Percentiles rank a stretch among this genome's conserved stretches.
Evolutionary conservation across 2,797 vertebrate genomes (phyloP).

Genomic region (Melanotaenia pygmaea): DNA sequence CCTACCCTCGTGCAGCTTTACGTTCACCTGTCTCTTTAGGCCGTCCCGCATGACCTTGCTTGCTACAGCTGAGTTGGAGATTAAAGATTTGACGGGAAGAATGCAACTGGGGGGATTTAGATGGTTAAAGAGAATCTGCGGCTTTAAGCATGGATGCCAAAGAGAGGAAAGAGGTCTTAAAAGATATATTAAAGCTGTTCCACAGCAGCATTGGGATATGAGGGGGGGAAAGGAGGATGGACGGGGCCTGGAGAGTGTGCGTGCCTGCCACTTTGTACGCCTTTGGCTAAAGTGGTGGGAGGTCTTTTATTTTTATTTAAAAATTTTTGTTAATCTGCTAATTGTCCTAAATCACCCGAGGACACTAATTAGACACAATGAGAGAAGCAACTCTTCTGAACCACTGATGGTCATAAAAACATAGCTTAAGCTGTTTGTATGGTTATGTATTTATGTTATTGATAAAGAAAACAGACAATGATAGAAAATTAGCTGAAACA

Average conservation of each 20-base stretch:
- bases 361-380: slow-evolving; percentile 64
- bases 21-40: slow-evolving; percentile 14
- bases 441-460: slow-evolving; percentile 8
- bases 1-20: slow-evolving; percentile 10
- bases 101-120: slow-evolving; percentile 57
- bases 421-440: background rate
- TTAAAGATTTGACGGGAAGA: slow-evolving; percentile 58
- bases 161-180: slow-evolving; percentile 59
- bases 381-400: slow-evolving; percentile 26
- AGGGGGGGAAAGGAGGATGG: background rate
- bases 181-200: slow-evolving; percentile 65
- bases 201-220: slow-evolving; percentile 35
- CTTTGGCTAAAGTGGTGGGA: slow-evolving; percentile 56
- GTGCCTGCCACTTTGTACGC: slow-evolving; percentile 35
- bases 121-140: slow-evolving; percentile 54
- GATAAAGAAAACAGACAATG: background rate
- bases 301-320: slow-evolving; percentile 58
- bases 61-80: slow-evolving; percentile 48
- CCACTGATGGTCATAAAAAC: background rate
- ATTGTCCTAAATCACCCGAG: slow-evolving; percentile 76
- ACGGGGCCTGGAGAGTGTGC: slow-evolving; percentile 12
- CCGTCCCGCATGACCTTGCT: slow-evolving; percentile 57
- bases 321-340: slow-evolving; percentile 66
- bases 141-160: slow-evolving; percentile 48
- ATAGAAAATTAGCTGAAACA: slow-evolving; percentile 3